Evolutionary conservation across 2,797 vertebrate genomes (phyloP), one percentile per base, ranked within the genome.

Genomic region (Macroramphosus scolopax): DNA sequence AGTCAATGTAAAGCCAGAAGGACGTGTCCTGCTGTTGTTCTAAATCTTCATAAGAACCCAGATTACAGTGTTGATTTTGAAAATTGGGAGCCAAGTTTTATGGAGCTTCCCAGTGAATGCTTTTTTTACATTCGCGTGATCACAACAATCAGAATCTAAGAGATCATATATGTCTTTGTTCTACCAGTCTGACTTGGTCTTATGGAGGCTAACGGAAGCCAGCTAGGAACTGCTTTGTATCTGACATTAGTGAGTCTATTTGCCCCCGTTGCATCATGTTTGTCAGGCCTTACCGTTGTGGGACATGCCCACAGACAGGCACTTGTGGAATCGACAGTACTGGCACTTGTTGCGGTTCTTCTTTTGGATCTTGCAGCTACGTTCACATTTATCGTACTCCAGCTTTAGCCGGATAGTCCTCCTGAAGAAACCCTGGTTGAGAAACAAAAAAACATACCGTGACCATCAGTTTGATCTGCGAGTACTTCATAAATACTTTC

Each of bases 301-400:
- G 52, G 96, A 98, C 96, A 98, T 98, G 73, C 96, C 96, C 26
- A 92, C 94, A 0, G 92, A 89, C 15, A 98, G 92, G 89, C 96
- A 98, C 91, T 98, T 98, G 70, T 92, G 92, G 68, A 98, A 98
- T 25, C 95, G 92, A 75, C 96, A 98, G 72, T 92, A 94, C 44
- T 98, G 96, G 86, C 96, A 98, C 87, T 97, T 97, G 59, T 98
- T 98, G 5, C 95, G 90, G 46, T 95, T 98, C 88, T 96, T 97
- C 73, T 96, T 98, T 75, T 95, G 94, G 68, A 98, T 96, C 81
- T 94, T 95, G 85, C 96, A 98, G 75, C 63, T 89, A 25, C 88
- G 94, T 17, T 92, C 92, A 8, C 96, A 98, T 49, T 84, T 92
- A 35, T 95, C 94, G 1, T 98, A 98, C 7, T 80, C 85, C 76